Evolutionary conservation across 2,113 vertebrate species (phyloP).

Genomic region (Nerophis ophidion): DNA sequence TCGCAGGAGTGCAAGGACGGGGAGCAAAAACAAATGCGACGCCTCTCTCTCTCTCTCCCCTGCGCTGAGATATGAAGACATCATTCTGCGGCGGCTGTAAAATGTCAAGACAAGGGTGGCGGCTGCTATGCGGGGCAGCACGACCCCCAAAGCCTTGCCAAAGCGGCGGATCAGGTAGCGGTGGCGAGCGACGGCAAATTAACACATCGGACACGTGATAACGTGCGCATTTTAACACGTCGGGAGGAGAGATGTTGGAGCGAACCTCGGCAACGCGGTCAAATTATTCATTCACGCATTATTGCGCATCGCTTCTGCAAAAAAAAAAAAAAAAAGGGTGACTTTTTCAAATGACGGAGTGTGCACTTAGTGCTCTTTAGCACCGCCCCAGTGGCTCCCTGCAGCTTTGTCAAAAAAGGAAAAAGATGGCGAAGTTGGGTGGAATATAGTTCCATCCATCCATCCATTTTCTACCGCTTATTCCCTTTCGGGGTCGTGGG

Average conservation of each 20-base stretch:
- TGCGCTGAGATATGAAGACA: conserved; percentile 49
- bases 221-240: conserved; percentile 31
- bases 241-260: not conserved
- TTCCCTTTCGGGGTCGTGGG: no score
- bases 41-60: conserved; percentile 1
- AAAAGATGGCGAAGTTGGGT: no score
- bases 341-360: conserved; percentile 11
- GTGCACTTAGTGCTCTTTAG: no score
- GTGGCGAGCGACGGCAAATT: not conserved
- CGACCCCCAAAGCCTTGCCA: conserved; percentile 18
- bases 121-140: conserved; percentile 13
- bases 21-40: conserved; percentile 22
- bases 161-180: conserved; percentile 31
- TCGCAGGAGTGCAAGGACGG: conserved; percentile 38
- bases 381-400: no score
- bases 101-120: conserved; percentile 55
- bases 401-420: no score
- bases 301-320: conserved; percentile 24
- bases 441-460: no score
- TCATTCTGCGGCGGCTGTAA: conserved; percentile 48
- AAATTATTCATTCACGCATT: no score
- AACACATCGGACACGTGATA: not conserved
- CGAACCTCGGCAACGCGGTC: no score
- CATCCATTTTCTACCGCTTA: no score
- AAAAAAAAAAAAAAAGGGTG: not conserved